Evolutionary conservation across 2,113 vertebrate species (phyloP), one percentile per base, ranked within the genome.

Genomic region (Amblyornis subalaris): DNA sequence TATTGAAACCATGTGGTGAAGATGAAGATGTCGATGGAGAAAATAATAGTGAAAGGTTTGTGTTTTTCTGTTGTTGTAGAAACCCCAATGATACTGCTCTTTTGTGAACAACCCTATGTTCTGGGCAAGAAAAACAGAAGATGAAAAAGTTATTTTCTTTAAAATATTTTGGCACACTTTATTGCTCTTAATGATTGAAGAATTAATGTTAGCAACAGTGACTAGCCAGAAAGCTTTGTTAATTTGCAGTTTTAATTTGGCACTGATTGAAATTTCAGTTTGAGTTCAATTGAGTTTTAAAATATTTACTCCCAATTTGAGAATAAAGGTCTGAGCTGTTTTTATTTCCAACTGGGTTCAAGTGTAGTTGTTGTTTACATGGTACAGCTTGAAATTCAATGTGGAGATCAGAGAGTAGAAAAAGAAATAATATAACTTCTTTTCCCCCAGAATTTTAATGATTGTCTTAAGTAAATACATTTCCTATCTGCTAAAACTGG

Each of bases 41-140:
- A 96, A 98, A 98, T 97, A 98, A 97, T 95, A 97, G 98, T 95
- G 97, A 98, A 97, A 98, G 98, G 99, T 99, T 94, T 51, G 96
- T 79, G 88, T 78, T 95, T 94, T 64, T 74, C 88, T 77, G 50
- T 84, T 76, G 31, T 75, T 35, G 6, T 64, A 36, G 8, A 72
- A 44, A 22, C 9, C 21, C 65, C 1, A 36, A 4, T 48, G 9
- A 6, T 33, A 1, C 16, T 18, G 4, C 2, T 23, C 24, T 50
- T 58, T 62, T 31, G 9, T 62, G 28, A 73, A 9, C 16, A 83
- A 2, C 7, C 12, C 3, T 22, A 1, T 73, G 9, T 50, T 90
- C 35, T 87, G 31, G 23, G 25, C 36, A 64, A 67, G 48, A 55
- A 17, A 91, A 92, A 22, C 7, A 35, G 71, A 75, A 73, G 24